phyloP scores from a whole-genome alignment of 35 echinoderm and acorn worm species.

The Stichopus chloronotus region DNA sequence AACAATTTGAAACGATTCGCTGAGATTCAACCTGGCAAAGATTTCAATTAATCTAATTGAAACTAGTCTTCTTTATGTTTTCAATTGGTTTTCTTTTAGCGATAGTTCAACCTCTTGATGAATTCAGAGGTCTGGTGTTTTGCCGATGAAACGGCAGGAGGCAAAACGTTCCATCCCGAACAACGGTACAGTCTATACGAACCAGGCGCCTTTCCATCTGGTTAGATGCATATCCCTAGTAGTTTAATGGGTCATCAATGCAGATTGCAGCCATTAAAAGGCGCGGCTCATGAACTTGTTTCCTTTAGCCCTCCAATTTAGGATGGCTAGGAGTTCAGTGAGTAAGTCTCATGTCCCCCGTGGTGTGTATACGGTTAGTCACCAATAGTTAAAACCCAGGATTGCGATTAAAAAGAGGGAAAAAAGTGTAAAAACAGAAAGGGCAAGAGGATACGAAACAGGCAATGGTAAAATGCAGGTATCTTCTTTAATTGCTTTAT shows the following conservation, averaged over 20 bases:
- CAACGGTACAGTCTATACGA: slow-evolving; percentile 4
- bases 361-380: not conserved
- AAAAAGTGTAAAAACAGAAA: not conserved
- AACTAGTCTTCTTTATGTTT: too few species aligned
- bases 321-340: not conserved
- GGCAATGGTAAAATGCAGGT: too few species aligned
- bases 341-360: not conserved
- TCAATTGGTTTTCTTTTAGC: too few species aligned
- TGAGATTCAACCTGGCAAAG: too few species aligned
- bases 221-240: slow-evolving; percentile 40
- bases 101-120: too few species aligned
- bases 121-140: slow-evolving; percentile 1
- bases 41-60: too few species aligned
- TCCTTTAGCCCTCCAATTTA: slow-evolving; percentile 22
- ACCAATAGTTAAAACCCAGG: not conserved
- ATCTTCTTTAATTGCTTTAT: too few species aligned
- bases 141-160: slow-evolving; percentile 31
- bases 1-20: too few species aligned
- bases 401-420: not conserved
- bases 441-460: not conserved
- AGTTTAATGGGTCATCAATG: slow-evolving; percentile 38
- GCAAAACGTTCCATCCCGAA: not conserved
- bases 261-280: slow-evolving; percentile 43
- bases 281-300: slow-evolving; percentile 54
- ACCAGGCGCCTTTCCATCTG: slow-evolving; percentile 51